These are phyloP conservation scores for Euwallacea fornicatus DNA, from an alignment of 1,140 invertebrate genomes.

Conservation along the genomic window DNA sequence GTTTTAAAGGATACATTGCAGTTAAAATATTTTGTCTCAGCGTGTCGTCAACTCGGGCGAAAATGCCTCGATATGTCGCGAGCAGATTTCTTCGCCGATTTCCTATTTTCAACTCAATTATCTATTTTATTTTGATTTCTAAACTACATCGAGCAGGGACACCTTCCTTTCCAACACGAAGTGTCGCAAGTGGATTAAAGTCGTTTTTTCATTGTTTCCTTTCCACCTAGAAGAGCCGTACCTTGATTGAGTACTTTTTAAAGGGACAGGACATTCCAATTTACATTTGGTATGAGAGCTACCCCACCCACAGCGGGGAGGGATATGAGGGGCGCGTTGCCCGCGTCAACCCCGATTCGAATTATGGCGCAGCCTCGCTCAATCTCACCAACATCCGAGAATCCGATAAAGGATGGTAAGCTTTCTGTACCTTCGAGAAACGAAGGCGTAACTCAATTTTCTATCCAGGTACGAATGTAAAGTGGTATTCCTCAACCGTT, in stretches of 20 bases:
- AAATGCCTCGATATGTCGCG: too few species aligned
- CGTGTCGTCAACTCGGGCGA: too few species aligned
- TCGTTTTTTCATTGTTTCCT: slow-evolving; percentile 42
- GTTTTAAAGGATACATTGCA: too few species aligned
- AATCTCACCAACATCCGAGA: slow-evolving; percentile 91
- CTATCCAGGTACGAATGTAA: slow-evolving; percentile 81
- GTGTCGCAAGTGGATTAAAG: slow-evolving; percentile 33
- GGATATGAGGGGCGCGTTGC: slow-evolving; percentile 90
- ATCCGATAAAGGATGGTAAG: slow-evolving; percentile 87
- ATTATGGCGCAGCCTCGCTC: slow-evolving; percentile 87
- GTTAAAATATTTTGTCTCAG: too few species aligned
- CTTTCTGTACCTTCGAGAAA: background rate
- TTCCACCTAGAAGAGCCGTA: slow-evolving; percentile 39
- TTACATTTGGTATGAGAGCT: slow-evolving; percentile 97
- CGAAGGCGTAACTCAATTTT: too few species aligned
- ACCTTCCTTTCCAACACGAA: too few species aligned
- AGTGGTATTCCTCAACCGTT: slow-evolving; percentile 92
- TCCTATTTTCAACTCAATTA: too few species aligned
- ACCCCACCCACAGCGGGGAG: slow-evolving; percentile 90
- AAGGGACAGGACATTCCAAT: slow-evolving; percentile 92
- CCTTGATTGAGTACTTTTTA: slow-evolving; percentile 49
- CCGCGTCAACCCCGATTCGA: slow-evolving; percentile 79
- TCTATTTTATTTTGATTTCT: too few species aligned
- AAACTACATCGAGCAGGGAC: too few species aligned
- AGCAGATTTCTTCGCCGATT: too few species aligned